A percentile compares a stretch with the other conserved stretches of the same genome.
Conservation (phyloP, 2,113 vertebrate species). For the Plecturocebus donacophilus region DNA sequence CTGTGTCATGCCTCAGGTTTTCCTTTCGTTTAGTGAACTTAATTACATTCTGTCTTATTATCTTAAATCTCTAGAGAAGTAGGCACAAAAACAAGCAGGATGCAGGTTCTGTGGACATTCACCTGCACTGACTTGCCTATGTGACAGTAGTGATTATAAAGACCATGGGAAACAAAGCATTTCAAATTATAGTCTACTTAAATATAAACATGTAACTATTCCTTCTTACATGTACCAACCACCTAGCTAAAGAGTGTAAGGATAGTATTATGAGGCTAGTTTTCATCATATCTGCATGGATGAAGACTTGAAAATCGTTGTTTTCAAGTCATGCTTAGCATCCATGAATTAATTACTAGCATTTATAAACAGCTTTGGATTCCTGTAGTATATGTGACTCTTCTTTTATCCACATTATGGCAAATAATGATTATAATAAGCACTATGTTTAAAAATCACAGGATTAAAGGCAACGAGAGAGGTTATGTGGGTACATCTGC, state of each 20-base stretch:
- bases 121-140: neutral
- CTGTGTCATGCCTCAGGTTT: neutral
- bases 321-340: conserved; percentile 41
- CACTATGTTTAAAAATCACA: conserved; percentile 45
- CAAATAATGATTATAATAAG: conserved; percentile 40
- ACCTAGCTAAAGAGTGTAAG: conserved; percentile 33
- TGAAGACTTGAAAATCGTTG: neutral
- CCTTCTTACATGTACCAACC: neutral
- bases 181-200: conserved; percentile 5
- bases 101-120: neutral
- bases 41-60: neutral
- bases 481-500: neutral
- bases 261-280: conserved; percentile 5
- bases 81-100: neutral
- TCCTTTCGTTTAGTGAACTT: neutral
- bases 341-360: neutral
- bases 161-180: neutral
- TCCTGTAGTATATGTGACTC: neutral
- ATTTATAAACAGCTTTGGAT: conserved; percentile 28
- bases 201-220: neutral
- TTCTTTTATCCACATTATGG: neutral
- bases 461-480: neutral
- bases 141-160: neutral
- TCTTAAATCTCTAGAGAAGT: neutral
- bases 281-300: neutral